Evolutionary conservation across 2,797 vertebrate species (phyloP), one percentile per base, ranked within the genome.

Genomic region (Dendrocincla tyrannina): DNA sequence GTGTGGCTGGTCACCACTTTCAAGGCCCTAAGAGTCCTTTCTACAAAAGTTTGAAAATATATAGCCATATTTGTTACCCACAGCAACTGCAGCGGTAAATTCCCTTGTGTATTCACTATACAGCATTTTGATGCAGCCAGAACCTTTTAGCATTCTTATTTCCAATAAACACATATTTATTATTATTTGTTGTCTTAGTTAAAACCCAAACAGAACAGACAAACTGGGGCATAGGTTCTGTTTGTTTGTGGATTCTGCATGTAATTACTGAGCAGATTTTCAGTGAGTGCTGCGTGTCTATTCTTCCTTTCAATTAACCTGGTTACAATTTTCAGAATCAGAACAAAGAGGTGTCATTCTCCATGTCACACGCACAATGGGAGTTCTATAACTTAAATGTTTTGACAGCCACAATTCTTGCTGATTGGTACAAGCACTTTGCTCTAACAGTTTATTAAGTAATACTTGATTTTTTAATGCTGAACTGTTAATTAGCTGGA

Each of bases 141-240:
- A 78, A 16, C 18, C 8, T 75, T 72, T 60, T 13, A 33, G 27
- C 15, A 37, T 53, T 35, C 33, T 47, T 77, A 53, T 64, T 91
- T 85, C 59, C 33, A 16, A 75, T 42, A 7, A 17, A 1, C 30
- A 18, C 20, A 47, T 80, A 35, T 89, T 77, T 75, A 18, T 42
- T 81, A 35, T 37, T 82, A 30, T 68, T 82, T 72, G 12, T 53
- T 75, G 32, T 74, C 19, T 32, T 62, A 44, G 22, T 35, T 44
- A 69, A 53, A 47, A 23, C 0, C 0, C 2, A 53, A 53, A 47
- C 19, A 64, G 30, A 32, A 5, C 17, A 32, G 53, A 17, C 6
- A 70, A 84, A 69, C 4, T 10, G 3, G 15, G 46, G 9, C n/a
- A 35, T 44, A 18, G 13, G 68, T 77, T 84, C 37, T 55, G 13